phyloP scores from a whole-genome alignment of 2,888 invertebrate genomes.

The Apocheima hispidaria region DNA sequence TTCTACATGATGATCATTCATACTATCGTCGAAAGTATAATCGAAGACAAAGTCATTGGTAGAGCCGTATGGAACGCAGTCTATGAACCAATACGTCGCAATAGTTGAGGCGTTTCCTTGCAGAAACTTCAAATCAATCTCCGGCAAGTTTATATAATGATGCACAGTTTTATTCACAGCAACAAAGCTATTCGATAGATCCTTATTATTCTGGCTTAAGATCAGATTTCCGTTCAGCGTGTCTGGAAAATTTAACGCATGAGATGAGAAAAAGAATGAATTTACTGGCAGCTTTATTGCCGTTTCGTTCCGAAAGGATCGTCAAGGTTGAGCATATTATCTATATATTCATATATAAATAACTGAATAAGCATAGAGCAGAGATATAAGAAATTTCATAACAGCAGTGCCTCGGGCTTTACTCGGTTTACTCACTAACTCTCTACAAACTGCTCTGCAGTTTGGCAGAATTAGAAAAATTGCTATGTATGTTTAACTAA shows the following conservation, averaged over 20 bases:
- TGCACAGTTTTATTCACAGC: constrained; percentile 86
- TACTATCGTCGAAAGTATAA: constrained; percentile 88
- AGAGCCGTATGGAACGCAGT: constrained; percentile 89
- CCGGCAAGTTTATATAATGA: constrained; percentile 86
- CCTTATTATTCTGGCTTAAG: constrained; percentile 87
- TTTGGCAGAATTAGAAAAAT: too few species aligned
- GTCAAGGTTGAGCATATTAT: constrained; percentile 12
- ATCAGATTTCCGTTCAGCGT: constrained; percentile 89
- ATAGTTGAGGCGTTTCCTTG: constrained; percentile 76
- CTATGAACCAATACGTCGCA: constrained; percentile 92
- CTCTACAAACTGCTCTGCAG: too few species aligned
- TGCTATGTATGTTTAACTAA: too few species aligned
- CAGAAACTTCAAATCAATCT: constrained; percentile 88
- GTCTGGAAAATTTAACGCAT: constrained; percentile 73
- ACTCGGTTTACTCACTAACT: too few species aligned
- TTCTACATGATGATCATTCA: constrained; percentile 87
- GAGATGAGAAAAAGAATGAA: constrained; percentile 19
- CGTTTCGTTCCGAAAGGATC: constrained; percentile 12
- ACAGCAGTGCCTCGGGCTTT: too few species aligned
- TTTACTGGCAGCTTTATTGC: neutral
- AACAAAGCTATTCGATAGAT: constrained; percentile 86
- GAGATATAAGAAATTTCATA: too few species aligned
- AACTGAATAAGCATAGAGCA: too few species aligned
- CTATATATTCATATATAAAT: neutral
- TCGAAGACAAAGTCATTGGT: constrained; percentile 87